Base-by-base conservation (phyloP, 23 tunicate genomes). In the Halocynthia aurantium region DNA sequence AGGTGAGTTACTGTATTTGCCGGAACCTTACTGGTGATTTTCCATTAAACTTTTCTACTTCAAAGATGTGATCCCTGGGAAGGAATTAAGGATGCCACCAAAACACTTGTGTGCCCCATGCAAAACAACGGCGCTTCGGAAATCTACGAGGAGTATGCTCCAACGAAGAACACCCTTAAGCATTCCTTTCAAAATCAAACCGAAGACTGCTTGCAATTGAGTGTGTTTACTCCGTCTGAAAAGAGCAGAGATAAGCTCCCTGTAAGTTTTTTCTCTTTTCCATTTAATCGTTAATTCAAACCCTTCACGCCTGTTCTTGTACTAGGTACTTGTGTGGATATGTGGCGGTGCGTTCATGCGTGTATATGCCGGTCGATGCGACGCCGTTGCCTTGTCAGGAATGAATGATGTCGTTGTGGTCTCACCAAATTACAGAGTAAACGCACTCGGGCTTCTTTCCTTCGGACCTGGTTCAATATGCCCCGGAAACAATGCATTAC, bases 291-390 rank as follows among this genome's bases (percentile, higher is more conserved):
- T 13, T n/a, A 13, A 13, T 15, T 58, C 17, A 58, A 58, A 58
- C 15, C 63, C 2, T 58, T 13, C 2, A 58, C 15, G 17, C 17
- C 15, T 58, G 17, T 13, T 2, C 12, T 67, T 2, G 21, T 70
- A 15, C 5, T 63, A 90, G 96, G 89, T 90, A 6, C 69, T 90
- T 89, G 83, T 90, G 19, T 90, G 89, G 89, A 55, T 90, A 13
- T 69, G 68, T 57, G 96, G 96, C 8, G 96, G 96, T 6, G 77
- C 57, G 15, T 84, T 73, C 76, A 84, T 77, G 67, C 78, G 96
- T 55, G 75, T 76, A 65, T 71, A 22, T 52, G 86, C 91, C 8
- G 89, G 96, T 44, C 53, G 84, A 50, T 69, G 22, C 61, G 82
- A 84, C 58, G 96, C 89, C 8, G 52, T 82, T n/a, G 82, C 89